Conservation (phyloP, 37 sponge, comb jelly and placozoan species). For the Eunapius fragilis region DNA sequence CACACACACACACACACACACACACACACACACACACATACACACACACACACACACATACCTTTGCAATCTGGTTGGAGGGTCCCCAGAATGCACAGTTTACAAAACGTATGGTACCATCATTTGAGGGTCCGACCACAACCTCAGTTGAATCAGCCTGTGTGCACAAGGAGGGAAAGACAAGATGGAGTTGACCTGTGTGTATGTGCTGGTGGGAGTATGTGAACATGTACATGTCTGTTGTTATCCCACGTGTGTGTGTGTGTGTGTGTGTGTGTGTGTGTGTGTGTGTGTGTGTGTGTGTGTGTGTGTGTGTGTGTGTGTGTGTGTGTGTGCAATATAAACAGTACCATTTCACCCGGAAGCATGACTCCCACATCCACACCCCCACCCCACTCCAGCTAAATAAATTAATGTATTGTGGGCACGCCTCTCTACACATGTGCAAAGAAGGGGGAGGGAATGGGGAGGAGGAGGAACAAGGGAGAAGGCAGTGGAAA, state of each 20-base stretch:
- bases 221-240: background rate
- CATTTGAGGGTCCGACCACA: slow-evolving; percentile 3
- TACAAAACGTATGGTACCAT: background rate
- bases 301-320: slow-evolving; percentile 13
- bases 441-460: background rate
- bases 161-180: too few species aligned
- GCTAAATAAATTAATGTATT: too few species aligned
- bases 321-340: slow-evolving; percentile 9
- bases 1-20: slow-evolving; percentile 49
- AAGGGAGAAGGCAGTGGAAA: background rate
- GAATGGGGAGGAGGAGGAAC: slow-evolving; percentile 2
- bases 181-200: background rate
- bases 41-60: slow-evolving; percentile 10
- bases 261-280: too few species aligned
- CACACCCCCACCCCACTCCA: too few species aligned
- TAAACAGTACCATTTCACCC: too few species aligned
- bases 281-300: background rate
- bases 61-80: slow-evolving; percentile 51
- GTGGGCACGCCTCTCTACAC: too few species aligned
- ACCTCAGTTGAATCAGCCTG: slow-evolving; percentile 41
- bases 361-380: too few species aligned
- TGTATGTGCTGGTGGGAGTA: background rate
- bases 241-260: too few species aligned
- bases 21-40: slow-evolving; percentile 50
- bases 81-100: slow-evolving; percentile 68